phyloP scores from a whole-genome alignment of 1,140 invertebrate genomes.

The Orchesella cincta region DNA sequence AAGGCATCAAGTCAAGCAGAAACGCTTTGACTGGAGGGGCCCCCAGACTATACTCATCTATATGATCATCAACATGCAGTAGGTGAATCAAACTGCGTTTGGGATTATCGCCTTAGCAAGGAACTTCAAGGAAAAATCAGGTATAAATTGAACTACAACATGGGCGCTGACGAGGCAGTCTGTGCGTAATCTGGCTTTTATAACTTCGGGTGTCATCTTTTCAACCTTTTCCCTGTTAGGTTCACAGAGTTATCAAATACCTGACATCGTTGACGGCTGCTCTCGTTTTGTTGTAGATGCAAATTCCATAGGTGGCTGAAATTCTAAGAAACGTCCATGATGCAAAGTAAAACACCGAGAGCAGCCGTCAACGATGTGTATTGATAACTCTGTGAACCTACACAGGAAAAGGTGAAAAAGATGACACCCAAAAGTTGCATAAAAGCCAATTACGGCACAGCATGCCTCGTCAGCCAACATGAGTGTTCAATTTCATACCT shows the following conservation, averaged over 20 bases:
- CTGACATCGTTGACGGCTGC: constrained; percentile 54
- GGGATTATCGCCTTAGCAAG: constrained; percentile 52
- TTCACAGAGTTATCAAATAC: constrained; percentile 50
- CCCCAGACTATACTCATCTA: constrained; percentile 57
- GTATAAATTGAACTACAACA: too few relatives aligned
- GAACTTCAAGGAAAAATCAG: constrained; percentile 50
- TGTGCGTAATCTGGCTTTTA: too few relatives aligned
- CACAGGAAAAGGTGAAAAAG: constrained; percentile 5
- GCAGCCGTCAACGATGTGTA: constrained; percentile 54
- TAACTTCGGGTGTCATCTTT: neutral
- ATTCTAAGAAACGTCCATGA: constrained; percentile 60
- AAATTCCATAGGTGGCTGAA: constrained; percentile 59
- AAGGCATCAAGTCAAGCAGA: neutral
- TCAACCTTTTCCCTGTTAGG: constrained; percentile 39
- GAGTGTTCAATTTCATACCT: too few relatives aligned
- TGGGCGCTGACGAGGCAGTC: too few relatives aligned
- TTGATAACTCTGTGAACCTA: constrained; percentile 50
- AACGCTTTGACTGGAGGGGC: constrained; percentile 17
- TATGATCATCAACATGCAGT: constrained; percentile 65
- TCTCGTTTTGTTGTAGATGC: constrained; percentile 57
- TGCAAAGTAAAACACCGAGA: constrained; percentile 61
- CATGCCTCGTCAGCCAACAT: too few relatives aligned
- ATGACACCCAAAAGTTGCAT: too few relatives aligned
- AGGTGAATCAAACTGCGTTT: constrained; percentile 62
- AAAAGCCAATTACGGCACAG: too few relatives aligned